phyloP scores from a whole-genome alignment of 2,888 invertebrate species.

The Ichneumoninae sp. region DNA sequence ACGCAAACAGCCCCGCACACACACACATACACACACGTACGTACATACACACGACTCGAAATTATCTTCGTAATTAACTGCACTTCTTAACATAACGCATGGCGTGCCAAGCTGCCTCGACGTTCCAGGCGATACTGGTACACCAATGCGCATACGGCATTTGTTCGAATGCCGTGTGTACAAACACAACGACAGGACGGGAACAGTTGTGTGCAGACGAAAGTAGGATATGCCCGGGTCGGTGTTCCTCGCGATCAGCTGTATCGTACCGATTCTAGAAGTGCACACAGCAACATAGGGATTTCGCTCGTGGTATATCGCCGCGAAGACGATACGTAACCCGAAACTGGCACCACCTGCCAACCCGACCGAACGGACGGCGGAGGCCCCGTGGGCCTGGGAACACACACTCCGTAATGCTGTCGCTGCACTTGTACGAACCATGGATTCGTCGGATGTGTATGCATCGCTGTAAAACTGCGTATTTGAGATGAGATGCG shows the following conservation, averaged over 20 bases:
- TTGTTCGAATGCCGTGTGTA: slow-evolving; percentile 63
- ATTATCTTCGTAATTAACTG: slow-evolving; percentile 84
- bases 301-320: slow-evolving; percentile 13
- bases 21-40: slow-evolving; percentile 40
- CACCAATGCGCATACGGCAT: slow-evolving; percentile 71
- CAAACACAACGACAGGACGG: slow-evolving; percentile 17
- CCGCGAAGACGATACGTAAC: slow-evolving; percentile 81
- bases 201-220: slow-evolving; percentile 19
- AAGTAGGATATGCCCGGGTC: neutral
- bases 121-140: slow-evolving; percentile 72
- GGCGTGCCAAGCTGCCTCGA: slow-evolving; percentile 82
- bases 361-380: slow-evolving; percentile 62
- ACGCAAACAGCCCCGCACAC: slow-evolving; percentile 77
- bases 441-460: neutral
- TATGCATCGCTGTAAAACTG: neutral
- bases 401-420: slow-evolving; percentile 50
- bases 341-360: slow-evolving; percentile 80
- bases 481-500: neutral
- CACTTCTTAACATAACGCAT: slow-evolving; percentile 84
- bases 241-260: slow-evolving; percentile 19
- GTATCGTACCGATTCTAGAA: slow-evolving; percentile 22
- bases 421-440: slow-evolving; percentile 27
- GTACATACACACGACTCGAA: slow-evolving; percentile 75
- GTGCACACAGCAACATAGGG: slow-evolving; percentile 6
- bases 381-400: slow-evolving; percentile 25